Base-by-base conservation (phyloP, 2,797 vertebrate species). In the Notamacropus eugenii region DNA sequence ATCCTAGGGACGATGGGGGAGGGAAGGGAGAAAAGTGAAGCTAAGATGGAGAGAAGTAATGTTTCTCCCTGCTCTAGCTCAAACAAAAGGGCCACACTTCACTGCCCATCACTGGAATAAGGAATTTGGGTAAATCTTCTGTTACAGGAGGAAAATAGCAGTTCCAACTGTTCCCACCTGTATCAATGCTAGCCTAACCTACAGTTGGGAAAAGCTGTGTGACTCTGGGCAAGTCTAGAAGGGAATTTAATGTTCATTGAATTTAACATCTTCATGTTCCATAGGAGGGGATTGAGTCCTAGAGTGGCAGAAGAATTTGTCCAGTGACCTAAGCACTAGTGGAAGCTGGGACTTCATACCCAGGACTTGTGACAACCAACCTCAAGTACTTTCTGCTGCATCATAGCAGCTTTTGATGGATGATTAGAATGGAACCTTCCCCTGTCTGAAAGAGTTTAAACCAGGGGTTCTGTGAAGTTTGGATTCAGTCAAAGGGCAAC, bases 1-100 rank as follows among this genome's bases (percentile, higher is more conserved):
- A 95, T 92, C 92, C 59, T 54, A 90, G 98, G 82, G 94, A 98
- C 29, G 97, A 96, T 96, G 93, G 91, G 58, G 29, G 94, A 95
- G 92, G 34, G 92, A 96, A 90, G 95, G 97, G 95, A 96, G 97
- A 97, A 96, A 97, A 96, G 96, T 95, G 96, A 87, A 31, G 27
- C 0, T 4, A 46, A 12, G 95, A 54, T 31, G 91, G 92, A 56
- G 93, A 95, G 93, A 95, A 94, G 67, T 31, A 55, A 95, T 97
- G 97, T 46, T 94, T 94, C 91, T 55, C 92, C 92, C 90, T 96
- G 93, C 97, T 95, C 46, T 58, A 96, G 93, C 59, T 40, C 93
- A 96, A 50, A 93, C n/a, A 87, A 90, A 96, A 96, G 40, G 93
- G 46, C 24, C 46, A 62, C 24, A 2, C 50, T 27, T 19, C 40